These are phyloP conservation scores for Drosophila pseudotalamancana DNA, from an alignment of 2,888 invertebrate genomes.

Conservation along the genomic window DNA sequence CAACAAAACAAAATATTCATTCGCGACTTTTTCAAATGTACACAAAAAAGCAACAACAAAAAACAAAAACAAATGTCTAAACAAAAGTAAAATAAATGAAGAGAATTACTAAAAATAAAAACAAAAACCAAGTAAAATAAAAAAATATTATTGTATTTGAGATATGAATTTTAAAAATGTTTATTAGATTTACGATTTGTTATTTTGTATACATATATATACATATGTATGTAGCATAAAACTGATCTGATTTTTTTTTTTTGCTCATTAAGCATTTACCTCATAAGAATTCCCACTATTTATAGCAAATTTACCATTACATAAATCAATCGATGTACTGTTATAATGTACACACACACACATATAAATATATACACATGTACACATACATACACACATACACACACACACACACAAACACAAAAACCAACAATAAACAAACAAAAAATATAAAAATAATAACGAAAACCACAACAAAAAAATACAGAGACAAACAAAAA, in stretches of 20 bases:
- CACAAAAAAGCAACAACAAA: conserved; percentile 26
- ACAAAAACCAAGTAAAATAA: conserved; percentile 10
- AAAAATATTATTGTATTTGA: conserved; percentile 53
- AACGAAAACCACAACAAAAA: conserved; percentile 11
- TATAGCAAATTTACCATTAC: conserved; percentile 77
- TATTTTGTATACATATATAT: conserved; percentile 72
- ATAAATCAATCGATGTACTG: conserved; percentile 71
- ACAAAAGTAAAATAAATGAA: conserved; percentile 7
- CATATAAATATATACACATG: conserved; percentile 26
- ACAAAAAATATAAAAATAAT: conserved; percentile 22
- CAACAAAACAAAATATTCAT: conserved; percentile 18
- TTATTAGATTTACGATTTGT: conserved; percentile 77
- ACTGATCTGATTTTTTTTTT: conserved; percentile 72
- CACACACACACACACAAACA: conserved; percentile 29
- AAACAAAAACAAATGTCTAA: not conserved
- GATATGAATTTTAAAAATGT: conserved; percentile 80
- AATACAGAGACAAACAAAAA: conserved; percentile 18
- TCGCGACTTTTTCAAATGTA: conserved; percentile 27
- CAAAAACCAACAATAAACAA: conserved; percentile 23
- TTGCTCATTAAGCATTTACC: conserved; percentile 79
- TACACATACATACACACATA: conserved; percentile 25
- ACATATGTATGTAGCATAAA: conserved; percentile 64
- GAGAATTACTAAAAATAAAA: conserved; percentile 10
- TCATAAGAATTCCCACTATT: conserved; percentile 75
- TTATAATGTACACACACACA: conserved; percentile 69